phyloP scores from a whole-genome alignment of 2,888 invertebrate genomes.

The Drosophila nigritarsus region DNA sequence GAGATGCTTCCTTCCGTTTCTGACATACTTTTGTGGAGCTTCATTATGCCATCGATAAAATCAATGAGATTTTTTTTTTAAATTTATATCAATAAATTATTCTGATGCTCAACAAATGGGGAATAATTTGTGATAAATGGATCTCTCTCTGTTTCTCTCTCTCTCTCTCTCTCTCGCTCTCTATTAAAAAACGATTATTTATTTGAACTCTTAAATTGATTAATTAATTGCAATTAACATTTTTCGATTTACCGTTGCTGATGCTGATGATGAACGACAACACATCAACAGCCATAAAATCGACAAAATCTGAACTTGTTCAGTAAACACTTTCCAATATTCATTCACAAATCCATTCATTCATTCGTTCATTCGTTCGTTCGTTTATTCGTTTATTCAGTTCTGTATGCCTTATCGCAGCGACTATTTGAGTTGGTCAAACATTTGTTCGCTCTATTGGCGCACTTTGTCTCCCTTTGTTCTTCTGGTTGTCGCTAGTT shows the following conservation, averaged over 20 bases:
- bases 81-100: background rate
- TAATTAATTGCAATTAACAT: background rate
- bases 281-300: background rate
- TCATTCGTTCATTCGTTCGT: background rate
- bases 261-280: slow-evolving; percentile 14
- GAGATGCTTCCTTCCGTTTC: background rate
- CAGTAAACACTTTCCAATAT: slow-evolving; percentile 5
- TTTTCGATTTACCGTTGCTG: slow-evolving; percentile 2
- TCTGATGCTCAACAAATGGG: background rate
- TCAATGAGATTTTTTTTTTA: background rate
- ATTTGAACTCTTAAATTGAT: background rate
- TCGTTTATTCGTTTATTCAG: slow-evolving; percentile 20
- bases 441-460: slow-evolving; percentile 13
- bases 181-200: slow-evolving; percentile 4
- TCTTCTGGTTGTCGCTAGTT: slow-evolving; percentile 29
- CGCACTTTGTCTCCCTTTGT: slow-evolving; percentile 29
- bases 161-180: background rate
- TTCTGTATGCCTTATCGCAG: slow-evolving; percentile 37
- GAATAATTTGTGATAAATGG: background rate
- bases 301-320: slow-evolving; percentile 15
- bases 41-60: background rate
- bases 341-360: slow-evolving; percentile 48
- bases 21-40: background rate
- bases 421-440: slow-evolving; percentile 39
- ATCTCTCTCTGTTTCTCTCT: background rate